Evolutionary conservation across 1,140 invertebrate genomes (phyloP).

Genomic region (Panulirus ornatus): DNA sequence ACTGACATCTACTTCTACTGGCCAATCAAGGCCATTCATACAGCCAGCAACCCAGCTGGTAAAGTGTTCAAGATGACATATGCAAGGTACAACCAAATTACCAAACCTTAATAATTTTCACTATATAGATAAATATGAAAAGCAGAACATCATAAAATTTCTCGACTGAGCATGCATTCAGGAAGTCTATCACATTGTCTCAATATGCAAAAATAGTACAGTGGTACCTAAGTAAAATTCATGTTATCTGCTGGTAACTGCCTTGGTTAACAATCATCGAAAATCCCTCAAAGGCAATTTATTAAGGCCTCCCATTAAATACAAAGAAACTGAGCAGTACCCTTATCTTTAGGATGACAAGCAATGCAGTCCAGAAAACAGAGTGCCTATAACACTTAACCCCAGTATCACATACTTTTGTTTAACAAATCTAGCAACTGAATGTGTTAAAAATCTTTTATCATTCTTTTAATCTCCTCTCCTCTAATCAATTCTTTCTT

Average conservation of each 20-base stretch:
- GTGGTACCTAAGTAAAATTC: background rate
- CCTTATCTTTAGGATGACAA: background rate
- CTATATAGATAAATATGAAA: background rate
- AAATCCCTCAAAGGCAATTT: background rate
- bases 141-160: background rate
- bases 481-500: no score
- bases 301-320: background rate
- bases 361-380: background rate
- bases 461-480: no score
- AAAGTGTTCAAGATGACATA: background rate
- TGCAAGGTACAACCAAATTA: background rate
- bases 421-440: background rate
- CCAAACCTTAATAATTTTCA: background rate
- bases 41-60: background rate
- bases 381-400: background rate
- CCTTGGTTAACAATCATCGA: background rate
- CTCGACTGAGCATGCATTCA: background rate
- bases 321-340: background rate
- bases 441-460: no score
- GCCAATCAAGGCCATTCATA: background rate
- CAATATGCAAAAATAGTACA: no score
- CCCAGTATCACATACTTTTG: background rate
- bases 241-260: background rate
- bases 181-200: background rate
- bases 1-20: constrained; percentile 46